A percentile compares a stretch with the other conserved stretches of the same genome.
These are phyloP conservation scores for Hypselothyrea guttata DNA, from an alignment of 2,888 invertebrate species.

Conservation along the genomic window DNA sequence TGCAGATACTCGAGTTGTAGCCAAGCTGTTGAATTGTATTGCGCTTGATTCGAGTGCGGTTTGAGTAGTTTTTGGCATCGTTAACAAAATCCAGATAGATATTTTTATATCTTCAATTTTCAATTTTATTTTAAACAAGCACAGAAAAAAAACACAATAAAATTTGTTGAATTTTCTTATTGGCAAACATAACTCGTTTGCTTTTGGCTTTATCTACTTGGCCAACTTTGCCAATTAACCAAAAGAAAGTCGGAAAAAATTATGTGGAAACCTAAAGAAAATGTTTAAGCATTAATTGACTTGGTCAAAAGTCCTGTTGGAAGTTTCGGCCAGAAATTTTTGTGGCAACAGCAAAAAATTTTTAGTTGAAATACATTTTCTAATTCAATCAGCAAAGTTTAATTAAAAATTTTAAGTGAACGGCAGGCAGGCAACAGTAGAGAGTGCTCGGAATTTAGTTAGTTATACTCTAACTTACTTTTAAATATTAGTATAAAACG, in stretches of 20 bases:
- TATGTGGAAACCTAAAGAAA: slow-evolving; percentile 2
- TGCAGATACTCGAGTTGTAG: slow-evolving; percentile 45
- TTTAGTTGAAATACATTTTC: neutral
- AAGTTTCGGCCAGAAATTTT: too few relatives aligned
- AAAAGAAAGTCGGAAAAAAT: slow-evolving; percentile 2
- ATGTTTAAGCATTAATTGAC: neutral
- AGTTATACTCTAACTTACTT: too few relatives aligned
- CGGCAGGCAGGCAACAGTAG: neutral
- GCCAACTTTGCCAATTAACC: slow-evolving; percentile 44
- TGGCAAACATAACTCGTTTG: slow-evolving; percentile 56
- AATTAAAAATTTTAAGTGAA: neutral
- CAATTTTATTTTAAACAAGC: slow-evolving; percentile 38
- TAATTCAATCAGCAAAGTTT: neutral
- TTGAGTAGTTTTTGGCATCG: slow-evolving; percentile 39
- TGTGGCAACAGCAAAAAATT: too few relatives aligned
- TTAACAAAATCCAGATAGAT: slow-evolving; percentile 32
- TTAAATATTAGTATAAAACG: too few relatives aligned
- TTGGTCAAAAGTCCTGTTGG: too few relatives aligned
- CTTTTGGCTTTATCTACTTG: slow-evolving; percentile 46
- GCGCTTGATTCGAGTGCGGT: slow-evolving; percentile 42
- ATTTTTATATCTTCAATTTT: slow-evolving; percentile 3
- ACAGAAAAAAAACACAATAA: slow-evolving; percentile 9
- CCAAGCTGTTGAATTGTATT: slow-evolving; percentile 37
- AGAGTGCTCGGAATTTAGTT: too few relatives aligned
- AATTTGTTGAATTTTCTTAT: slow-evolving; percentile 59